phyloP scores from a whole-genome alignment of 2,113 vertebrate species.

The Gila orcuttii region DNA sequence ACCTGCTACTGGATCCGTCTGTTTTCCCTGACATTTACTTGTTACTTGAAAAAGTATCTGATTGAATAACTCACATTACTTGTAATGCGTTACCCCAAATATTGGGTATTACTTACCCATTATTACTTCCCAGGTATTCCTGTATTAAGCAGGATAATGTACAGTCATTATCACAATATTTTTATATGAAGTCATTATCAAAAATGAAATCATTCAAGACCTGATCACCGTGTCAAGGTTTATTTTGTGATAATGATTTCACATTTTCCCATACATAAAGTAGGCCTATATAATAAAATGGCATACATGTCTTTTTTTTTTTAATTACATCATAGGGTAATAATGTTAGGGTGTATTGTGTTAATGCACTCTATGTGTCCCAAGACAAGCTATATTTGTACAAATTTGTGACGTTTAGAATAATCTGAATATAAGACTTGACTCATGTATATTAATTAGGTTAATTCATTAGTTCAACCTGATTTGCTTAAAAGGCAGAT shows the following conservation, averaged over 20 bases:
- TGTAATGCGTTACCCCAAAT: no score
- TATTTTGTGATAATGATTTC: background rate
- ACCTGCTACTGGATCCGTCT: no score
- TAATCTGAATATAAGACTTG: background rate
- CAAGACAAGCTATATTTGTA: background rate
- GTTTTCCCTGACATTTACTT: no score
- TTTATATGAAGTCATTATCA: background rate
- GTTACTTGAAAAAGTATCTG: no score
- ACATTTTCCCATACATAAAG: background rate
- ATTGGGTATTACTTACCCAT: background rate
- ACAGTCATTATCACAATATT: background rate
- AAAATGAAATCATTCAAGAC: background rate
- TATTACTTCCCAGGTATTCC: background rate
- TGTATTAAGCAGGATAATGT: background rate
- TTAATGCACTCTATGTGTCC: background rate
- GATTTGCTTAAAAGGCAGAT: background rate
- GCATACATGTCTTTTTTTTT: no score
- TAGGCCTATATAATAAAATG: background rate
- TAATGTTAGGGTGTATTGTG: background rate
- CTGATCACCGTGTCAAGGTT: background rate
- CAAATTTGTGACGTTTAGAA: background rate
- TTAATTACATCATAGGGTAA: background rate
- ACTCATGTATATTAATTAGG: background rate
- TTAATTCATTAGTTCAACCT: conserved; percentile 1
- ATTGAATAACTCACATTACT: no score